phyloP scores from a whole-genome alignment of 2,797 vertebrate genomes.

The Neosilurus mollespiculum region DNA sequence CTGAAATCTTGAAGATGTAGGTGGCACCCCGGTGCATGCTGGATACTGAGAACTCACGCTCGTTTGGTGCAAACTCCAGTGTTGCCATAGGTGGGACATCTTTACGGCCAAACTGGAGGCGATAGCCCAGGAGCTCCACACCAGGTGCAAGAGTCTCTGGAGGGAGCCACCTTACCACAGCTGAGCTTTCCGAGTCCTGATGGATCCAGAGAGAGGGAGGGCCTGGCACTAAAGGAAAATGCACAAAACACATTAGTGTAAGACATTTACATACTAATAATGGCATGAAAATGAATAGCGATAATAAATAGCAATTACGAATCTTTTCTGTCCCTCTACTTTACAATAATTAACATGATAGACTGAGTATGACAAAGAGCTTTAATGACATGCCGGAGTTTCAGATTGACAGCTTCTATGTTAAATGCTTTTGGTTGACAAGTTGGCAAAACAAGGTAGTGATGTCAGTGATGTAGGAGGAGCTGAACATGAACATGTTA shows the following conservation, averaged over 20 bases:
- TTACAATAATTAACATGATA: slow-evolving; percentile 11
- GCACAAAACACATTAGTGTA: slow-evolving; percentile 17
- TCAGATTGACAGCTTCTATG: neutral
- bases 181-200: slow-evolving; percentile 83
- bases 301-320: slow-evolving; percentile 13
- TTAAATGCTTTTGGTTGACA: neutral
- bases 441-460: neutral
- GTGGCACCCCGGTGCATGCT: slow-evolving; percentile 90
- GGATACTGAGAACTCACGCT: slow-evolving; percentile 78
- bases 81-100: slow-evolving; percentile 84
- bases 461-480: neutral
- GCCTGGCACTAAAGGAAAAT: slow-evolving; percentile 81
- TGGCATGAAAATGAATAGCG: slow-evolving; percentile 1
- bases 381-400: neutral
- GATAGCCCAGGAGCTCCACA: slow-evolving; percentile 88
- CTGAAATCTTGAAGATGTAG: slow-evolving; percentile 90
- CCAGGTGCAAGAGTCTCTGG: slow-evolving; percentile 70
- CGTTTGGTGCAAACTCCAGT: slow-evolving; percentile 83
- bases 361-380: neutral
- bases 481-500: neutral
- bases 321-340: neutral
- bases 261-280: slow-evolving; percentile 11
- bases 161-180: slow-evolving; percentile 87
- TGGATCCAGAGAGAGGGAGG: slow-evolving; percentile 86
- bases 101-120: slow-evolving; percentile 90